Percentiles rank a stretch among this genome's conserved stretches.
Evolutionary conservation across 2,888 invertebrate species (phyloP).

Genomic region (Meteorus cinctellus): DNA sequence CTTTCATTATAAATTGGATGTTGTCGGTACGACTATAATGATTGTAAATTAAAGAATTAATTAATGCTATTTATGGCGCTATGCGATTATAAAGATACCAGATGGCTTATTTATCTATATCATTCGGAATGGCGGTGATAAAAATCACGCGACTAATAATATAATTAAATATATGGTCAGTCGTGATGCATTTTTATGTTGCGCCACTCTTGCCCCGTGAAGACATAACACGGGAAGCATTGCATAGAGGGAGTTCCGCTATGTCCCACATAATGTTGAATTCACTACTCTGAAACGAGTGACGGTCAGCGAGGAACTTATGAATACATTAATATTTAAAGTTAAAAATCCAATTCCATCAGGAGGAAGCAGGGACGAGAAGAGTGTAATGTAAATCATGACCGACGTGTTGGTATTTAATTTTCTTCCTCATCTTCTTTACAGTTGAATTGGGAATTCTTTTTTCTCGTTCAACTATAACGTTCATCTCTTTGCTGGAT

Average conservation of each 20-base stretch:
- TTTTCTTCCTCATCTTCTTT: not conserved
- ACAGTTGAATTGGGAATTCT: not conserved
- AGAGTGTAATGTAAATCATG: not conserved
- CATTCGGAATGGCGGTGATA: not conserved
- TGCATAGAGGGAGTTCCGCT: constrained; percentile 65
- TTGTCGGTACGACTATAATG: not conserved
- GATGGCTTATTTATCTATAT: not conserved
- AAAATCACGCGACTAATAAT: constrained; percentile 11
- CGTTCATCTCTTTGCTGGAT: not conserved
- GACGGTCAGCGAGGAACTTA: constrained; percentile 40
- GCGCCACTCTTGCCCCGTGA: constrained; percentile 18
- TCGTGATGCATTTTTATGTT: constrained; percentile 18
- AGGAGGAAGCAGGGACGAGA: not conserved
- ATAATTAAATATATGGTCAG: constrained; percentile 8
- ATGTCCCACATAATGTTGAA: constrained; percentile 66
- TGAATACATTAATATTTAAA: constrained; percentile 9
- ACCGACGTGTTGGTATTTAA: not conserved
- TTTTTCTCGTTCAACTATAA: not conserved
- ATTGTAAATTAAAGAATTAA: not conserved
- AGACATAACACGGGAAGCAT: constrained; percentile 37
- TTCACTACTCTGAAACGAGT: constrained; percentile 59
- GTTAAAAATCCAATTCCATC: not conserved
- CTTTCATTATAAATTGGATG: constrained; percentile 17
- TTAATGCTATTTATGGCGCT: not conserved
- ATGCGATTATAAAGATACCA: not conserved